Base-by-base conservation (phyloP, 1,140 invertebrate genomes). In the Drosophila lini region DNA sequence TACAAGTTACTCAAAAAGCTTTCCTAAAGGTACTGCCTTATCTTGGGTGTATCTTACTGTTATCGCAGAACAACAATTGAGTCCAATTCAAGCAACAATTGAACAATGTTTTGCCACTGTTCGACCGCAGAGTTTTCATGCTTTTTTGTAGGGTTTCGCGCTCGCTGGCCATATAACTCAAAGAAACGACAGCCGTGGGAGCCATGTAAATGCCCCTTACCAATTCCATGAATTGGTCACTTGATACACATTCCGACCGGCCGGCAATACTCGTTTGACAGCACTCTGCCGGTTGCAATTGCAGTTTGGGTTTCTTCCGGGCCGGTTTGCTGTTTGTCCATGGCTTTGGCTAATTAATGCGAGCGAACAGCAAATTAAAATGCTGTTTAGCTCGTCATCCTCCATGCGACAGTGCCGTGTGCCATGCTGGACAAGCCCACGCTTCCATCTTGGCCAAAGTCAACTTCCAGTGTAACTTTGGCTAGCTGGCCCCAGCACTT, bases 101-200 rank as follows among this genome's bases (percentile, higher is more conserved):
- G 16, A 34, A 48, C 31, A 48, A 48, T 41, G 40, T 68, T 25
- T n/a, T 19, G 36, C 40, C 74, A 77, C 73, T 77, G 73, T 77
- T 71, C 15, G 45, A 45, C 53, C 53, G 16, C 45, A 45, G 53
- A 31, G 13, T 52, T 69, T n/a, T 41, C 16, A 16, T 16, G 16
- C 16, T 53, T 58, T 60, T 48, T 83, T 78, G 36, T 78, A 68
- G 68, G 83, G 83, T 71, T 86, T 86, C 81, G 25, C 25, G 34
- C 11, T 63, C 16, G 53, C 19, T 44, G 38, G 32, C 56, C 61
- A 62, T 65, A 50, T 77, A 82, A 79, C 74, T 82, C 53, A 76
- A 78, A 73, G 69, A 75, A 88, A 86, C 68, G 83, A 88, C 76
- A 88, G 83, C 58, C 80, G 68, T 78, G 84, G 83, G 83, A 88